Percentiles rank a stretch among this genome's conserved stretches.
phyloP scores from a whole-genome alignment of 2,888 invertebrate species.

The Hypomecis punctinalis region DNA sequence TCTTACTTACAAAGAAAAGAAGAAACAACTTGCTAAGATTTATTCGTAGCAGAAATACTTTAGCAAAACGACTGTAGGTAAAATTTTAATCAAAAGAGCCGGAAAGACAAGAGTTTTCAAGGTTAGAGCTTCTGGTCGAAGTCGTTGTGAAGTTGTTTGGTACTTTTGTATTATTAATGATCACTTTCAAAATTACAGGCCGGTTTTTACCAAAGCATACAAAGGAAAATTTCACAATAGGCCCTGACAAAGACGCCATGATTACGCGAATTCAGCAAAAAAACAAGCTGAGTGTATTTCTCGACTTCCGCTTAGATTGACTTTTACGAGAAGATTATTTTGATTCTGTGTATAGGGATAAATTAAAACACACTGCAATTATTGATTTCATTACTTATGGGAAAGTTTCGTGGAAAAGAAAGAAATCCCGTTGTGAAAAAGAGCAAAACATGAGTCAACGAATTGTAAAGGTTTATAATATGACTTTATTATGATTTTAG shows the following conservation, averaged over 20 bases:
- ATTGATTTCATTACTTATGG: too few relatives aligned
- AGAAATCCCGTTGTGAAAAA: too few relatives aligned
- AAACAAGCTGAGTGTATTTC: conserved; percentile 13
- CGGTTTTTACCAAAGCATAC: conserved; percentile 14
- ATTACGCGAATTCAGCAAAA: conserved; percentile 13
- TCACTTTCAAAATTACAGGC: conserved; percentile 10
- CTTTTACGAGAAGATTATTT: conserved; percentile 11
- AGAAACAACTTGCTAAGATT: too few relatives aligned
- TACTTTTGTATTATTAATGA: conserved; percentile 20
- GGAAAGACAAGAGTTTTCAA: not conserved
- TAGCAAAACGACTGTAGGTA: too few relatives aligned
- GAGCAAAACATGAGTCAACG: too few relatives aligned
- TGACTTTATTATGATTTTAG: too few relatives aligned
- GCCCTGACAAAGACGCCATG: conserved; percentile 16
- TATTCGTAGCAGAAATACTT: too few relatives aligned
- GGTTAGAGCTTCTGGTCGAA: not conserved
- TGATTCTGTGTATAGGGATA: not conserved
- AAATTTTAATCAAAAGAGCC: too few relatives aligned
- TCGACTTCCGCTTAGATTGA: conserved; percentile 20
- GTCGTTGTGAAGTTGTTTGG: conserved; percentile 7
- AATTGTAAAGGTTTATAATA: too few relatives aligned
- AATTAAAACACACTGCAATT: too few relatives aligned
- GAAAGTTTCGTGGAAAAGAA: too few relatives aligned
- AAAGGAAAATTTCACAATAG: conserved; percentile 17
- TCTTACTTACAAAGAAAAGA: too few relatives aligned